These are phyloP conservation scores for Venusia cambrica DNA, from an alignment of 2,888 invertebrate species.

Conservation along the genomic window DNA sequence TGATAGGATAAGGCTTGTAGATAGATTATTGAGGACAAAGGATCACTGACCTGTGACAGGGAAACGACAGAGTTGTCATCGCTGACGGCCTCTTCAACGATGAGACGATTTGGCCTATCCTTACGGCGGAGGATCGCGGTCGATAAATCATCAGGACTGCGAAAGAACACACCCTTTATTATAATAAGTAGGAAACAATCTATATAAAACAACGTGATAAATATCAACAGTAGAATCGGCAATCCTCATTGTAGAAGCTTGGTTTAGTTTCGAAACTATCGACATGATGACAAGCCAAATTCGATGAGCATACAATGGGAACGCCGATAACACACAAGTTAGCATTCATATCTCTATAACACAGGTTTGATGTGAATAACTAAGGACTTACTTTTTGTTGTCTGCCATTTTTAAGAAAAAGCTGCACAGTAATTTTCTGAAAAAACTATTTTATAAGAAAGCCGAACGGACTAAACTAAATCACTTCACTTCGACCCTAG, in stretches of 20 bases:
- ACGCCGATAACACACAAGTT: slow-evolving; percentile 29
- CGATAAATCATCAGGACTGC: slow-evolving; percentile 93
- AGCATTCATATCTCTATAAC: slow-evolving; percentile 1
- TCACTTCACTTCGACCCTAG: slow-evolving; percentile 58
- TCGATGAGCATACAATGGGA: slow-evolving; percentile 48
- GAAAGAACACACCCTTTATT: slow-evolving; percentile 40
- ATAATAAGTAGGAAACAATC: no score
- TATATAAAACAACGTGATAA: no score
- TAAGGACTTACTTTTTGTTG: slow-evolving; percentile 73
- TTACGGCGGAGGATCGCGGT: slow-evolving; percentile 99
- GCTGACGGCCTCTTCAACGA: slow-evolving; percentile 98
- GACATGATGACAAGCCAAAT: slow-evolving; percentile 82
- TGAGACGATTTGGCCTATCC: slow-evolving; percentile 97
- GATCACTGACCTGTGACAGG: slow-evolving; percentile 89
- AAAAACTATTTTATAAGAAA: slow-evolving; percentile 53
- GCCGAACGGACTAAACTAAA: slow-evolving; percentile 66
- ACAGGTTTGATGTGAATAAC: background rate
- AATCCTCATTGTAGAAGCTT: slow-evolving; percentile 34
- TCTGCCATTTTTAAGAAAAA: slow-evolving; percentile 76
- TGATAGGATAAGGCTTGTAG: slow-evolving; percentile 12
- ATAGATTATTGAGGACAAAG: slow-evolving; percentile 32
- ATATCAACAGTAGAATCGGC: no score
- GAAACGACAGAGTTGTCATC: slow-evolving; percentile 99
- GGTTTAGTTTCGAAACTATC: slow-evolving; percentile 46
- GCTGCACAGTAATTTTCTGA: slow-evolving; percentile 56